These are phyloP conservation scores for Aplochiton taeniatus DNA, from an alignment of 2,797 vertebrate genomes.

Conservation along the genomic window DNA sequence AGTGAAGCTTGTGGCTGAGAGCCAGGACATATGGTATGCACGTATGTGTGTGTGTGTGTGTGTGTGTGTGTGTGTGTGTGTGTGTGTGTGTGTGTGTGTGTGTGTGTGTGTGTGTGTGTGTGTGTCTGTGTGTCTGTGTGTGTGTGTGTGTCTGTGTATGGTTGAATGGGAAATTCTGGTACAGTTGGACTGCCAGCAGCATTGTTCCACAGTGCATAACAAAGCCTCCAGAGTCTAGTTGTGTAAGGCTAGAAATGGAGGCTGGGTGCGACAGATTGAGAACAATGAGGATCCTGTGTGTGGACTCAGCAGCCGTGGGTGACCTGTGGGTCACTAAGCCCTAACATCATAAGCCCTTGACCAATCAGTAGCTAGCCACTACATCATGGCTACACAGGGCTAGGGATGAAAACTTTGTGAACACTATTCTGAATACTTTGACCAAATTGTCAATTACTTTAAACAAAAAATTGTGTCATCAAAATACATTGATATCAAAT, in stretches of 20 bases:
- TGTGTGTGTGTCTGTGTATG: not conserved
- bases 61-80: constrained; percentile 13
- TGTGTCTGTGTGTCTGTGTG: not conserved
- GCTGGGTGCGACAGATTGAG: constrained; percentile 3
- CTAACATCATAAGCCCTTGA: constrained; percentile 12
- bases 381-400: not conserved
- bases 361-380: not conserved
- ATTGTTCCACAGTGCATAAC: not conserved
- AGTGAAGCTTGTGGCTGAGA: not conserved
- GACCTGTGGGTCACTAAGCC: constrained; percentile 23
- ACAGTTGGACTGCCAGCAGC: not conserved
- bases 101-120: not conserved
- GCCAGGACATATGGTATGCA: not conserved
- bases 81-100: constrained; percentile 14
- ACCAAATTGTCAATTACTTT: no score
- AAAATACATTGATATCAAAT: no score
- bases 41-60: constrained; percentile 10
- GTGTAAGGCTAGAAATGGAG: not conserved
- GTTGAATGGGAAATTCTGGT: not conserved
- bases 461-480: no score
- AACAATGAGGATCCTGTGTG: constrained; percentile 35
- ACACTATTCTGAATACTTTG: no score
- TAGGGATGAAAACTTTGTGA: no score
- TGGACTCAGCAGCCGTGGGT: constrained; percentile 10
- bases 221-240: no score